Percentiles rank a stretch among this genome's conserved stretches.
These are phyloP conservation scores for Morpho helenor DNA, from an alignment of 2,888 invertebrate genomes.

Conservation along the genomic window DNA sequence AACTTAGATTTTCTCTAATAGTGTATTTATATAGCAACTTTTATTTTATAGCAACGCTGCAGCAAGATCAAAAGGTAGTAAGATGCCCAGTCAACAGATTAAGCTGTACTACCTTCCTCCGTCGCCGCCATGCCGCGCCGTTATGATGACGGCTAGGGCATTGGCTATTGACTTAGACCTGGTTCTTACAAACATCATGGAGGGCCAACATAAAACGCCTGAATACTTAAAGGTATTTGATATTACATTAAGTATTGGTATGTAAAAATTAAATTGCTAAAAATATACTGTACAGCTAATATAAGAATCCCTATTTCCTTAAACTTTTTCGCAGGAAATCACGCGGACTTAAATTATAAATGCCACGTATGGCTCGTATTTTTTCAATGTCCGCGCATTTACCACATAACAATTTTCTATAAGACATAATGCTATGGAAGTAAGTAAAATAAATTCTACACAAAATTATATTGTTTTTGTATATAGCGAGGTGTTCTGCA, in stretches of 20 bases:
- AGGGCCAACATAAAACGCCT: slow-evolving; percentile 81
- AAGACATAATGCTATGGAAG: too few relatives aligned
- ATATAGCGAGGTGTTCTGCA: background rate
- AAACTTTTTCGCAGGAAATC: too few relatives aligned
- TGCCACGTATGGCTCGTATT: too few relatives aligned
- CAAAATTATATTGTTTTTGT: background rate
- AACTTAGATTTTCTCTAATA: too few relatives aligned
- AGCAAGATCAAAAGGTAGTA: slow-evolving; percentile 57
- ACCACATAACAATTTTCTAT: too few relatives aligned
- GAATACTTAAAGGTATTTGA: slow-evolving; percentile 81
- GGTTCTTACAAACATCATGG: slow-evolving; percentile 77
- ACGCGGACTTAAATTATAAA: too few relatives aligned
- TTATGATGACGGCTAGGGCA: slow-evolving; percentile 81
- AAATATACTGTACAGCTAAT: too few relatives aligned
- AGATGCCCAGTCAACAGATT: slow-evolving; percentile 64
- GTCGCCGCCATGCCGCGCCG: slow-evolving; percentile 82
- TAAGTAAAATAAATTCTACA: too few relatives aligned
- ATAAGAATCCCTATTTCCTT: too few relatives aligned
- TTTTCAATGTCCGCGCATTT: too few relatives aligned
- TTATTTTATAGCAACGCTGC: slow-evolving; percentile 56
- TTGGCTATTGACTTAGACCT: slow-evolving; percentile 82
- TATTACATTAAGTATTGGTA: background rate
- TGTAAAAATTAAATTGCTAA: background rate
- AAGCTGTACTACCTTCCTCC: slow-evolving; percentile 81
- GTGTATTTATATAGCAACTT: background rate